phyloP scores from a whole-genome alignment of 2,888 invertebrate genomes.

The Hypercompe scribonia region DNA sequence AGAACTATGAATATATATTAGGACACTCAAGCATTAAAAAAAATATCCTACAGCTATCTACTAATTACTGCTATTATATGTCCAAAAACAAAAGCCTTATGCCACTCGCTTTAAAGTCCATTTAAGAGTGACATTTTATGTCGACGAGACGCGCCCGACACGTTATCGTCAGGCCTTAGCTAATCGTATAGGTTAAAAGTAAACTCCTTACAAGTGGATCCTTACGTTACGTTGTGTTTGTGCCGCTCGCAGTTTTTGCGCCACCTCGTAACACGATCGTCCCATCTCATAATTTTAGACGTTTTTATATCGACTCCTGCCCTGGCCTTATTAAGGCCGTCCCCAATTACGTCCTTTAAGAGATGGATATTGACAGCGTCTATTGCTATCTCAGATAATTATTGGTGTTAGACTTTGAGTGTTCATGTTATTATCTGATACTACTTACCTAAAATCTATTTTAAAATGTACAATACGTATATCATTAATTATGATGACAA shows the following conservation, averaged over 20 bases:
- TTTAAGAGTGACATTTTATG: neutral
- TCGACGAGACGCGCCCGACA: slow-evolving; percentile 47
- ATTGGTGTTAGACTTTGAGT: neutral
- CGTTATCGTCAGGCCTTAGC: slow-evolving; percentile 16
- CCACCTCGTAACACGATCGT: slow-evolving; percentile 79
- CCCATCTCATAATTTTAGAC: slow-evolving; percentile 80
- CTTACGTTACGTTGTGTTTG: slow-evolving; percentile 64
- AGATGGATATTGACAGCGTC: slow-evolving; percentile 65
- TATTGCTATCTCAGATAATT: slow-evolving; percentile 53
- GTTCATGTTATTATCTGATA: neutral
- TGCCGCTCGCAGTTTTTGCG: slow-evolving; percentile 68
- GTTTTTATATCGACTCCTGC: slow-evolving; percentile 67
- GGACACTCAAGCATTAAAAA: neutral
- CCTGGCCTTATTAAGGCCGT: slow-evolving; percentile 73
- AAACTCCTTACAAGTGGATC: slow-evolving; percentile 52
- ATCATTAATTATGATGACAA: too few species aligned
- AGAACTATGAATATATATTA: neutral
- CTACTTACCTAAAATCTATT: too few species aligned
- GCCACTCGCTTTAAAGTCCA: neutral
- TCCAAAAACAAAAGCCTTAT: neutral
- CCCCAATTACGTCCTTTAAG: slow-evolving; percentile 64
- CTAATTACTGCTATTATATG: neutral
- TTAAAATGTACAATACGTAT: too few species aligned
- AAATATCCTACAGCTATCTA: neutral
- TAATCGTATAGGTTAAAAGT: slow-evolving; percentile 52